Evolutionary conservation across 2,797 vertebrate species (phyloP).

Genomic region (Triplophysa bombifrons): DNA sequence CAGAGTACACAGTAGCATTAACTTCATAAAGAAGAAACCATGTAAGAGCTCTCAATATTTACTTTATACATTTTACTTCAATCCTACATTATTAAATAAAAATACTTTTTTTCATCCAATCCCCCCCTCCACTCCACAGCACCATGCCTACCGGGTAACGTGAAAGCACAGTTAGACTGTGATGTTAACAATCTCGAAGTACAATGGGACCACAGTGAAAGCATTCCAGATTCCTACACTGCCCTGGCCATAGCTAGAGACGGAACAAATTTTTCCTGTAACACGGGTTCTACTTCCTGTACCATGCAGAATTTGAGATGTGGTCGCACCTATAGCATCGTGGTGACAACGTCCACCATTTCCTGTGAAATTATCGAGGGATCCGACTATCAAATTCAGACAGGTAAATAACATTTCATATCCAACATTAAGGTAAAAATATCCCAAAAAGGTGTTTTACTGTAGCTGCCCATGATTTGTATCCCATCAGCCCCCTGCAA

Average conservation of each 20-base stretch:
- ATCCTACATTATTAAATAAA: neutral
- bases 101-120: too few species aligned
- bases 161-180: slow-evolving; percentile 71
- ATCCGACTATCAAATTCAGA: slow-evolving; percentile 70
- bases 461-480: neutral
- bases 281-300: slow-evolving; percentile 65
- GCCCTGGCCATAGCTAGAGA: slow-evolving; percentile 73
- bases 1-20: neutral
- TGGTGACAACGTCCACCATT: slow-evolving; percentile 65
- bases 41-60: neutral
- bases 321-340: slow-evolving; percentile 74
- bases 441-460: neutral
- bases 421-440: neutral
- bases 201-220: slow-evolving; percentile 63
- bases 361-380: slow-evolving; percentile 66
- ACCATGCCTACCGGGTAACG: slow-evolving; percentile 71
- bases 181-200: slow-evolving; percentile 67
- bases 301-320: slow-evolving; percentile 69
- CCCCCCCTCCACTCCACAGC: slow-evolving; percentile 62
- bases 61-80: neutral
- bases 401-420: slow-evolving; percentile 65
- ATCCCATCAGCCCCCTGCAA: slow-evolving; percentile 71
- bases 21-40: neutral
- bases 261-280: slow-evolving; percentile 61
- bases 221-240: slow-evolving; percentile 58